Evolutionary conservation across 1,140 invertebrate species (phyloP).

Genomic region (Ceratosolen solmsi): DNA sequence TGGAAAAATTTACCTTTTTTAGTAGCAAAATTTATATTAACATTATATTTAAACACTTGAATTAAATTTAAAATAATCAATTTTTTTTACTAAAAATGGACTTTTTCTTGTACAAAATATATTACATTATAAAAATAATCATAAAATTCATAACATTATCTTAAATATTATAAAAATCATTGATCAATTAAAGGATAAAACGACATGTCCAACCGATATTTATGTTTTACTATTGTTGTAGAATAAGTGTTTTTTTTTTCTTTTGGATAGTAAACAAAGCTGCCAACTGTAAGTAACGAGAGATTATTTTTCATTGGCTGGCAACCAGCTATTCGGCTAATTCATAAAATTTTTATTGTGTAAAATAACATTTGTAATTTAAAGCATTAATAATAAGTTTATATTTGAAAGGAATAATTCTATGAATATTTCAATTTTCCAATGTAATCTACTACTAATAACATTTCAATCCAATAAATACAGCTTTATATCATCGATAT

Average conservation of each 20-base stretch:
- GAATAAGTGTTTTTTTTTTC: neutral
- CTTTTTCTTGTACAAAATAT: neutral
- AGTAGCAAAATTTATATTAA: too few species aligned
- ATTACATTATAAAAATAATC: conserved; percentile 14
- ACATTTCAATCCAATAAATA: too few species aligned
- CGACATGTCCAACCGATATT: neutral
- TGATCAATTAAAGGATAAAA: neutral
- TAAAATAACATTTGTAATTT: too few species aligned
- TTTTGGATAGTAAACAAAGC: neutral
- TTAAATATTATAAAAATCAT: neutral
- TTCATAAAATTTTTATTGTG: too few species aligned
- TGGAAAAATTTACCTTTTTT: too few species aligned
- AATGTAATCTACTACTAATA: too few species aligned
- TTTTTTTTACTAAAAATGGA: neutral
- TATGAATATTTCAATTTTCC: too few species aligned
- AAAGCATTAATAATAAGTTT: too few species aligned
- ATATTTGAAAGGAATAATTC: too few species aligned
- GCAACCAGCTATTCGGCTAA: neutral
- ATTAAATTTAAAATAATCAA: neutral
- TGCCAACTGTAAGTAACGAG: neutral
- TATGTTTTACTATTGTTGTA: neutral
- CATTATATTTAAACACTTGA: too few species aligned
- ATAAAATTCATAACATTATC: neutral
- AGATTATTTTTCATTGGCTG: neutral
- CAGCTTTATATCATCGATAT: too few species aligned